These are phyloP conservation scores for Xenotilapia longispinis DNA, from an alignment of 2,113 vertebrate genomes.

Conservation along the genomic window DNA sequence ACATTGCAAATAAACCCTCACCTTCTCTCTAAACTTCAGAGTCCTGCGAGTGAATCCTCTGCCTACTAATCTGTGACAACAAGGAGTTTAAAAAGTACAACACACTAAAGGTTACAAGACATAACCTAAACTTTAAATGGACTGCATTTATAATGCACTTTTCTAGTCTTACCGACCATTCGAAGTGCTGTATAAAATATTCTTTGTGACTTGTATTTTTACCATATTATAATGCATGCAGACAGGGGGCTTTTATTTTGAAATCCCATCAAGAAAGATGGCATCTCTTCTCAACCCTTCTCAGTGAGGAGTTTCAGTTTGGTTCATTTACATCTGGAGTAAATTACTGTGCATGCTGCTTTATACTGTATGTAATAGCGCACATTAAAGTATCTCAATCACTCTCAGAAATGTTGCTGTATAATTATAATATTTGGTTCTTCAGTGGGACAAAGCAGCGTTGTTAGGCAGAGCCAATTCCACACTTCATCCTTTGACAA, in stretches of 20 bases:
- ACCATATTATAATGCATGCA: neutral
- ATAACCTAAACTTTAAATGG: neutral
- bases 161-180: neutral
- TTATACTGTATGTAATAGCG: neutral
- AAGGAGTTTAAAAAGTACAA: neutral
- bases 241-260: neutral
- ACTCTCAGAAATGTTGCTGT: neutral
- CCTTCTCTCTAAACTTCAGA: too few relatives aligned
- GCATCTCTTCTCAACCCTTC: neutral
- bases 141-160: neutral
- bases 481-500: neutral
- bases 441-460: neutral
- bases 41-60: too few relatives aligned
- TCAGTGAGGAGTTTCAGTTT: neutral
- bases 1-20: too few relatives aligned
- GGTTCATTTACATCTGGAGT: constrained; percentile 19
- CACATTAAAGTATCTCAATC: neutral
- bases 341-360: neutral
- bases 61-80: neutral
- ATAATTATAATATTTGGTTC: neutral
- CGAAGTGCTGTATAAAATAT: neutral
- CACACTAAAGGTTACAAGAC: neutral
- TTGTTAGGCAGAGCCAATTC: neutral
- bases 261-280: neutral
- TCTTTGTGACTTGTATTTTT: neutral